phyloP scores from a whole-genome alignment of 2,113 vertebrate species.

The Ptilonorhynchus violaceus region DNA sequence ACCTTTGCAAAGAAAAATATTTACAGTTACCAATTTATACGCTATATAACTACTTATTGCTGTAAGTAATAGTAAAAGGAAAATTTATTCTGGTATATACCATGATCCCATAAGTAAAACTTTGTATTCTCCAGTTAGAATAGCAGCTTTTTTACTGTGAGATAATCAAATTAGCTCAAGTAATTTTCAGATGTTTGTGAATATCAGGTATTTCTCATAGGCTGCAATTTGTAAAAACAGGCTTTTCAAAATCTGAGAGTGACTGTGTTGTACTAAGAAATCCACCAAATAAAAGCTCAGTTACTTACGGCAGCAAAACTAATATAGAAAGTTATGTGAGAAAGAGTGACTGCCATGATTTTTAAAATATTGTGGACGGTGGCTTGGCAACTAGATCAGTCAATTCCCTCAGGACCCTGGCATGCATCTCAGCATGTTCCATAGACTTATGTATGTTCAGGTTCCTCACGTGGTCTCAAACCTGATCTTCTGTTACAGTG shows the following conservation, averaged over 20 bases:
- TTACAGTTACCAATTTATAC: neutral
- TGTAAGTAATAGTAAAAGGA: neutral
- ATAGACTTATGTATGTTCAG: neutral
- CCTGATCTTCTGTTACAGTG: neutral
- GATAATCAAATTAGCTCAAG: neutral
- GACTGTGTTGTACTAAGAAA: neutral
- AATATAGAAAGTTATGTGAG: neutral
- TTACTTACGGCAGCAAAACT: neutral
- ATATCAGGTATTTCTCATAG: neutral
- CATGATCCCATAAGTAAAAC: neutral
- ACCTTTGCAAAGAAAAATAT: neutral
- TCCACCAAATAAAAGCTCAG: neutral
- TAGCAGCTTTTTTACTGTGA: neutral
- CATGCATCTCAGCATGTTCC: too few relatives aligned
- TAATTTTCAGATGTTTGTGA: neutral
- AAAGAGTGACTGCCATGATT: neutral
- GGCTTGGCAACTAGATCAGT: neutral
- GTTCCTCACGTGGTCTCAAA: neutral
- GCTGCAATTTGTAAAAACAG: neutral
- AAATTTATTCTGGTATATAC: neutral
- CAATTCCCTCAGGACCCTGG: neutral
- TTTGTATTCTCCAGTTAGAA: neutral
- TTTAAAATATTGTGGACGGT: neutral
- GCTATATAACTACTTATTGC: neutral
- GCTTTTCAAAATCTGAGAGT: neutral